Percentiles rank a stretch among this genome's conserved stretches.
Conservation (phyloP, 2,888 invertebrate genomes). For the Diadromus collaris region DNA sequence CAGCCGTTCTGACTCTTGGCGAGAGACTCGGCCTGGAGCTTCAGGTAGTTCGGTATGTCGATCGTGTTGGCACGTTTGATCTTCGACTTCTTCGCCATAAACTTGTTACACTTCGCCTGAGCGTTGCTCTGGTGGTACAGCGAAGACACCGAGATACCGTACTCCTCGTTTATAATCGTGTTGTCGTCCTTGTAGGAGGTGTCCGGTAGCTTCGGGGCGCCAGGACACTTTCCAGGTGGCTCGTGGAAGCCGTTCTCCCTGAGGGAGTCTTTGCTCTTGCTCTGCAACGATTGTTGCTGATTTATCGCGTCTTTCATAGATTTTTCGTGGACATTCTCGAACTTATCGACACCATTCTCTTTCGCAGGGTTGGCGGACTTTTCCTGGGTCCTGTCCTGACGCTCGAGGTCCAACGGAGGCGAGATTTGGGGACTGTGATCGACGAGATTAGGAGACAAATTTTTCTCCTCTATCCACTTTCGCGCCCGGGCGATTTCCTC, state of each 20-base stretch:
- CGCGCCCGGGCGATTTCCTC: slow-evolving; percentile 91
- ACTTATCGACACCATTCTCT: slow-evolving; percentile 43
- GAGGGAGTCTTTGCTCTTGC: slow-evolving; percentile 62
- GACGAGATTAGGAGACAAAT: slow-evolving; percentile 47
- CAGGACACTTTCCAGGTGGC: slow-evolving; percentile 42
- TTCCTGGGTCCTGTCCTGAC: slow-evolving; percentile 23
- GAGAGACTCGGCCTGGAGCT: slow-evolving; percentile 75
- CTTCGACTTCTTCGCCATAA: slow-evolving; percentile 85
- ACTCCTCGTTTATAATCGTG: slow-evolving; percentile 52
- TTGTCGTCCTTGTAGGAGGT: slow-evolving; percentile 59
- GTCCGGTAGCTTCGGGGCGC: slow-evolving; percentile 29
- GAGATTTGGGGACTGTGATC: slow-evolving; percentile 1
- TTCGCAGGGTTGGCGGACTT: neutral
- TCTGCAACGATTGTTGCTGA: slow-evolving; percentile 75
- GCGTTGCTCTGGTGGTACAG: slow-evolving; percentile 62
- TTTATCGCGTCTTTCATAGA: slow-evolving; percentile 78
- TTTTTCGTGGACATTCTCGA: slow-evolving; percentile 69
- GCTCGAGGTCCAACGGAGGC: neutral
- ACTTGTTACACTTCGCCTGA: slow-evolving; percentile 74
- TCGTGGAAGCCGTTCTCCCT: slow-evolving; percentile 39
- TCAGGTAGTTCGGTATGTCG: slow-evolving; percentile 87
- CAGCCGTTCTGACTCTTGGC: slow-evolving; percentile 67
- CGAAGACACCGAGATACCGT: slow-evolving; percentile 51
- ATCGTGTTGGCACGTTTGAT: slow-evolving; percentile 95
- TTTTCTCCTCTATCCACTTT: slow-evolving; percentile 86